phyloP scores from a whole-genome alignment of 2,797 vertebrate genomes.

The Sebastiscus tertius region DNA sequence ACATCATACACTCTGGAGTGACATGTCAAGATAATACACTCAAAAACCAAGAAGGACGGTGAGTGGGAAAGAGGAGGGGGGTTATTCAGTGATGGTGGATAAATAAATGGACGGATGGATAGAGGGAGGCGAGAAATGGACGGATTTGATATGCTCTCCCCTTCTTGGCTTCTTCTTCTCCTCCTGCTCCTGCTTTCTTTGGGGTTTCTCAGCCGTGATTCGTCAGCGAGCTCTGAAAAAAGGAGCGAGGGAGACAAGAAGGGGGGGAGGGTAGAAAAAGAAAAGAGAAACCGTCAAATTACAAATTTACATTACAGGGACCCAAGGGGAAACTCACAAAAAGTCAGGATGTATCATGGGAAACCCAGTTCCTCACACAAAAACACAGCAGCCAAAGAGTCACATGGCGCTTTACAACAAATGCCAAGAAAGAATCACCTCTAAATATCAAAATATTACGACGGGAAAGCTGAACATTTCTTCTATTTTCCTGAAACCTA shows the following conservation, averaged over 20 bases:
- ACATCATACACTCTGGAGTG: conserved; percentile 63
- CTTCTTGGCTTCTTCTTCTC: conserved; percentile 43
- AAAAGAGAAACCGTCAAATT: conserved; percentile 37
- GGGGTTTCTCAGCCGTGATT: conserved; percentile 73
- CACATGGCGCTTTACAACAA: background rate
- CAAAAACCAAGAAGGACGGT: conserved; percentile 48
- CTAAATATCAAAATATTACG: background rate
- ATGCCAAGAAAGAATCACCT: background rate
- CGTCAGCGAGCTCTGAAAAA: conserved; percentile 66
- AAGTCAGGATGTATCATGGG: conserved; percentile 22
- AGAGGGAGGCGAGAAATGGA: conserved; percentile 23
- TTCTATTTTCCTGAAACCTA: background rate
- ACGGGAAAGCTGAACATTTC: no score
- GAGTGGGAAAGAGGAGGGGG: conserved; percentile 1
- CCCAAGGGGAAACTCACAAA: conserved; percentile 25
- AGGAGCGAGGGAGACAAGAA: background rate
- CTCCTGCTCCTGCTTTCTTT: conserved; percentile 19
- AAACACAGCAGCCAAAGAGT: conserved; percentile 1
- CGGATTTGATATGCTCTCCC: conserved; percentile 32
- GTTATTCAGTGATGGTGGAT: conserved; percentile 23
- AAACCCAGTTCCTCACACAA: conserved; percentile 9
- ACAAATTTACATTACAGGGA: conserved; percentile 33
- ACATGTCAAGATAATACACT: conserved; percentile 75
- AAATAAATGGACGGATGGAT: conserved; percentile 51
- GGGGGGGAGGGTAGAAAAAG: background rate